Conservation (phyloP, 2,113 vertebrate genomes). For the Neodontobutis hainanensis region DNA sequence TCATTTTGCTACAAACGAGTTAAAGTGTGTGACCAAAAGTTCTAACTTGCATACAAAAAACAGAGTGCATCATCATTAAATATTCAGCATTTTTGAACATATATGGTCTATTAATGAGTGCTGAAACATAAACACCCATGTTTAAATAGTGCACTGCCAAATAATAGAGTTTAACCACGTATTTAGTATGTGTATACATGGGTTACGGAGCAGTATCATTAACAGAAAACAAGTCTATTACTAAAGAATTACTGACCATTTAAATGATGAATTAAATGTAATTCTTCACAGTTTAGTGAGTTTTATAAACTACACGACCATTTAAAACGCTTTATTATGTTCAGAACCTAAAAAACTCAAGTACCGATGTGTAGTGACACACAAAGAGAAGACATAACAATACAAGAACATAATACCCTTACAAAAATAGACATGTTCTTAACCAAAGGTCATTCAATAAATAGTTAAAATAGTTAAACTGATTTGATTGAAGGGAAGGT, state of each 20-base stretch:
- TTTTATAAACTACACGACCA: slow-evolving; percentile 7
- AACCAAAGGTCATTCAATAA: slow-evolving; percentile 91
- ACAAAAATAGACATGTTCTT: slow-evolving; percentile 96
- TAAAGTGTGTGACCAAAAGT: slow-evolving; percentile 5
- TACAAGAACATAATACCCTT: slow-evolving; percentile 75
- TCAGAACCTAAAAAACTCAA: slow-evolving; percentile 39
- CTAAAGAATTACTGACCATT: slow-evolving; percentile 18
- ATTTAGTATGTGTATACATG: slow-evolving; percentile 2
- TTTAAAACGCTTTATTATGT: slow-evolving; percentile 1
- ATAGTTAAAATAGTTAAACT: slow-evolving; percentile 76
- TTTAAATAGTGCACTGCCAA: slow-evolving; percentile 50
- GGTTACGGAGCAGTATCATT: slow-evolving; percentile 16
- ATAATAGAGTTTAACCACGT: slow-evolving; percentile 3
- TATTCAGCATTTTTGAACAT: slow-evolving; percentile 48
- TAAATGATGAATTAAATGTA: neutral
- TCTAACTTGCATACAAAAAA: neutral
- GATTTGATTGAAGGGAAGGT: slow-evolving; percentile 25
- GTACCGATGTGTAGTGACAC: slow-evolving; percentile 40
- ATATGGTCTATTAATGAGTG: slow-evolving; percentile 19
- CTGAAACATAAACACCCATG: slow-evolving; percentile 6
- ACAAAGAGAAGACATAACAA: slow-evolving; percentile 29
- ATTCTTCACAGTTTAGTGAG: slow-evolving; percentile 3
- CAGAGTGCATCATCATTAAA: slow-evolving; percentile 37
- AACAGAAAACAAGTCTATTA: slow-evolving; percentile 1
- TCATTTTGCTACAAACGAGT: slow-evolving; percentile 5